These are phyloP conservation scores for Semotilus atromaculatus DNA, from an alignment of 2,797 vertebrate species.

Conservation along the genomic window DNA sequence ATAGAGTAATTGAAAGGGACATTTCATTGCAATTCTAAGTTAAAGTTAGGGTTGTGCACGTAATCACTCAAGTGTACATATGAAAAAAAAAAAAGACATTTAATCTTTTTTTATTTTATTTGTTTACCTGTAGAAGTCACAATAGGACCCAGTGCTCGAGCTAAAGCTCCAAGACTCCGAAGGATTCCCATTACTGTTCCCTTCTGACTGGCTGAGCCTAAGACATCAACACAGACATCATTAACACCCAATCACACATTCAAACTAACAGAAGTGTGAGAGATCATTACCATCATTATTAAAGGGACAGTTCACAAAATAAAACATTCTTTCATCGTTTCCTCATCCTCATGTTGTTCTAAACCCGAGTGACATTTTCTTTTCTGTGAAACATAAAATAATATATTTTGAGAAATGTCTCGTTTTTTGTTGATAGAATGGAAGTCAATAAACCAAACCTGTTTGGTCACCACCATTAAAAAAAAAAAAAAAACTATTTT, in stretches of 20 bases:
- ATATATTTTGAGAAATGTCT: neutral
- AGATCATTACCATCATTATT: neutral
- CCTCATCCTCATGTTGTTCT: neutral
- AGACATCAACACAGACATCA: conserved; percentile 1
- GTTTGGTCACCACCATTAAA: neutral
- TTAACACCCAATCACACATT: neutral
- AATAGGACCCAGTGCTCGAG: conserved; percentile 89
- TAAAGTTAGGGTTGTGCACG: neutral
- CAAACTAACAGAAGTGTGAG: neutral
- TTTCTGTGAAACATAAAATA: neutral
- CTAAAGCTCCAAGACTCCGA: conserved; percentile 91
- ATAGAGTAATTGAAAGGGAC: neutral
- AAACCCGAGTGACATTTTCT: neutral
- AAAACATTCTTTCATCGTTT: neutral
- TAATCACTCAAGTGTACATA: neutral
- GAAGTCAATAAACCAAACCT: neutral
- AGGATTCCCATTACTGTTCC: conserved; percentile 96
- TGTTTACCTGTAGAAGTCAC: conserved; percentile 85
- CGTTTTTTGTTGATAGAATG: neutral
- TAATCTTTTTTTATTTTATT: neutral
- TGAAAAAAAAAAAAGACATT: neutral
- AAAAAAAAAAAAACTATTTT: neutral
- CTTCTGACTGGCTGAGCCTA: conserved; percentile 90
- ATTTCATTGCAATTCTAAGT: neutral
- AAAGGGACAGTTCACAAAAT: neutral